phyloP scores from a whole-genome alignment of 1,140 invertebrate species.

The Drosophila parvula region DNA sequence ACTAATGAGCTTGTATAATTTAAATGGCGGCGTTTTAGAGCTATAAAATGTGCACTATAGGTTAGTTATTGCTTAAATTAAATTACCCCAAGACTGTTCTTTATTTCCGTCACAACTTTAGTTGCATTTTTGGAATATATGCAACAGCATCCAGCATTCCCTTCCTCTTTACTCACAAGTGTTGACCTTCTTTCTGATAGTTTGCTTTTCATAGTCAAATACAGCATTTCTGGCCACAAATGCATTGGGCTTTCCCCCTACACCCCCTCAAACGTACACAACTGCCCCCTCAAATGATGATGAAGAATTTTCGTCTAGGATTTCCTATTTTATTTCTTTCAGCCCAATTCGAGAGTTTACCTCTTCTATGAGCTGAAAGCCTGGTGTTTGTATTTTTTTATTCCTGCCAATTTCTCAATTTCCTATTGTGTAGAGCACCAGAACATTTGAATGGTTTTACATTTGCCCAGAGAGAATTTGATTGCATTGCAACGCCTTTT shows the following conservation, averaged over 20 bases:
- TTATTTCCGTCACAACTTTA: no score
- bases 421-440: background rate
- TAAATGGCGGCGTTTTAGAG: no score
- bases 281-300: background rate
- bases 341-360: background rate
- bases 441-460: background rate
- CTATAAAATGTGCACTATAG: no score
- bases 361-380: background rate
- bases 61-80: no score
- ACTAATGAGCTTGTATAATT: background rate
- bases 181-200: background rate
- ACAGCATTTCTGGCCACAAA: background rate
- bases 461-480: no score
- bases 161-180: background rate
- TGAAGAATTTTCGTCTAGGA: slow-evolving; percentile 6
- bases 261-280: background rate
- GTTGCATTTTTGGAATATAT: no score
- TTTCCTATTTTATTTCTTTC: slow-evolving; percentile 10
- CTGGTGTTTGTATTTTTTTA: slow-evolving; percentile 11
- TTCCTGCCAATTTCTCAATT: slow-evolving; percentile 1
- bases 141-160: no score
- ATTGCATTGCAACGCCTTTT: background rate
- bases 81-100: no score
- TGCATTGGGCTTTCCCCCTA: background rate
- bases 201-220: background rate